Conservation (phyloP, 2,113 vertebrate species). For the Gorsachius goisagi region DNA sequence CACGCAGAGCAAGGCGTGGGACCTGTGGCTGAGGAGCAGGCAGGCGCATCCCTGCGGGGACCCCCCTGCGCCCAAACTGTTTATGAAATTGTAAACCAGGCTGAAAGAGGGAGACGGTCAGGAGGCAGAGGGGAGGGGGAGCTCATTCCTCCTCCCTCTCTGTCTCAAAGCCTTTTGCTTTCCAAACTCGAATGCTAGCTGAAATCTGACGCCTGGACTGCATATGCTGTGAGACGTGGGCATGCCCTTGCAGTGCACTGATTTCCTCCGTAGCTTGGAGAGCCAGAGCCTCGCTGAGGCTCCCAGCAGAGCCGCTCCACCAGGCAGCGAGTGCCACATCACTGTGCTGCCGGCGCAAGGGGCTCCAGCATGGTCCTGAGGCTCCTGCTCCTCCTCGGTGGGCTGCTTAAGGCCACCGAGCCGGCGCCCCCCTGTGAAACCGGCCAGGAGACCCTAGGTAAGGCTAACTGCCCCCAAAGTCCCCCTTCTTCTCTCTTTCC, state of each 20-base stretch:
- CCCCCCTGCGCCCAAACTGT: not conserved
- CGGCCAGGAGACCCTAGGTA: constrained; percentile 77
- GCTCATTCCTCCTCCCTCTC: constrained; percentile 42
- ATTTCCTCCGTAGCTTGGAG: constrained; percentile 38
- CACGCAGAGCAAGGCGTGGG: fast-evolving
- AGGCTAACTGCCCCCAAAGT: constrained; percentile 5
- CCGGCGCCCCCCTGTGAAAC: constrained; percentile 68
- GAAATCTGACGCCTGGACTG: constrained; percentile 75
- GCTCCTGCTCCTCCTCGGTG: constrained; percentile 5
- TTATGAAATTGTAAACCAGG: not conserved
- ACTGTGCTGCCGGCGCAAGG: constrained; percentile 27
- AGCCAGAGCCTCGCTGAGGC: constrained; percentile 4
- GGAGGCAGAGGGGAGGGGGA: constrained; percentile 29
- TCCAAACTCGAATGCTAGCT: constrained; percentile 39
- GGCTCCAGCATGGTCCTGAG: constrained; percentile 70
- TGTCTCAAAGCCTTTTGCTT: constrained; percentile 33
- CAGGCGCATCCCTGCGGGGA: not conserved
- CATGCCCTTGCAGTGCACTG: constrained; percentile 27
- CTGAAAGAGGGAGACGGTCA: not conserved
- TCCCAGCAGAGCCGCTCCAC: not conserved
- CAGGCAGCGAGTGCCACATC: constrained; percentile 82
- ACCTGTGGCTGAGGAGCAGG: not conserved
- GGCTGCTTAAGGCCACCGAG: constrained; percentile 14
- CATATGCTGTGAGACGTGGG: constrained; percentile 61
- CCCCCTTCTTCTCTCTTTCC: not conserved